Evolutionary conservation across 1,140 invertebrate species (phyloP).

Genomic region (Phocides pigmalion): DNA sequence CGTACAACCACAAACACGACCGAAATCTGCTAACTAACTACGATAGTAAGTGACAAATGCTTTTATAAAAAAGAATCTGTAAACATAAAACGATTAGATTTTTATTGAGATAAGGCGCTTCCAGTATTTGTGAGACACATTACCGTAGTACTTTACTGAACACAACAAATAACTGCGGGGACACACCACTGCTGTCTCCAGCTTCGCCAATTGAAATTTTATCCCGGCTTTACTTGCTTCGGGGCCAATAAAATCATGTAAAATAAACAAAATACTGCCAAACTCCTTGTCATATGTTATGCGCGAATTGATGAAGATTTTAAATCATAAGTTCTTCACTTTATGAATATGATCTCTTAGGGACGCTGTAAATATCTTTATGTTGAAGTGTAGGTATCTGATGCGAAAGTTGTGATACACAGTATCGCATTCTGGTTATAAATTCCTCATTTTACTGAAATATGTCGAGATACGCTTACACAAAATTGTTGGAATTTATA

Average conservation of each 20-base stretch:
- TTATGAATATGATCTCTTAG: constrained; percentile 42
- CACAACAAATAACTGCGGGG: constrained; percentile 77
- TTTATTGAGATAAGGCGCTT: constrained; percentile 5
- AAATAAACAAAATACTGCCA: constrained; percentile 66
- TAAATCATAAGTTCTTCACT: constrained; percentile 52
- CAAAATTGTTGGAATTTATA: no score
- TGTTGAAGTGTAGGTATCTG: neutral
- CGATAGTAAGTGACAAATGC: no score
- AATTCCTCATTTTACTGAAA: no score
- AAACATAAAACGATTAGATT: no score
- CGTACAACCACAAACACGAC: no score
- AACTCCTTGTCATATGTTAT: constrained; percentile 34
- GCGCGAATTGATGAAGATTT: constrained; percentile 48
- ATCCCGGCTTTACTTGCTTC: constrained; percentile 74
- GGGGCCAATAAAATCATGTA: constrained; percentile 70
- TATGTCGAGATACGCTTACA: no score
- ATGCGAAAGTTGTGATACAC: neutral
- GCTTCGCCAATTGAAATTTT: constrained; percentile 78
- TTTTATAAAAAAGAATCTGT: no score
- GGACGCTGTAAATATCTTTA: constrained; percentile 25
- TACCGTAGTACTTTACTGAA: constrained; percentile 53
- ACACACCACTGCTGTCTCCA: constrained; percentile 68
- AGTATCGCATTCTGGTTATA: no score
- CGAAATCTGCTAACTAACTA: no score
- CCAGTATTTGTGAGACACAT: constrained; percentile 18